Evolutionary conservation across 2,113 vertebrate genomes (phyloP).

Genomic region (Pseudopipra pipra): DNA sequence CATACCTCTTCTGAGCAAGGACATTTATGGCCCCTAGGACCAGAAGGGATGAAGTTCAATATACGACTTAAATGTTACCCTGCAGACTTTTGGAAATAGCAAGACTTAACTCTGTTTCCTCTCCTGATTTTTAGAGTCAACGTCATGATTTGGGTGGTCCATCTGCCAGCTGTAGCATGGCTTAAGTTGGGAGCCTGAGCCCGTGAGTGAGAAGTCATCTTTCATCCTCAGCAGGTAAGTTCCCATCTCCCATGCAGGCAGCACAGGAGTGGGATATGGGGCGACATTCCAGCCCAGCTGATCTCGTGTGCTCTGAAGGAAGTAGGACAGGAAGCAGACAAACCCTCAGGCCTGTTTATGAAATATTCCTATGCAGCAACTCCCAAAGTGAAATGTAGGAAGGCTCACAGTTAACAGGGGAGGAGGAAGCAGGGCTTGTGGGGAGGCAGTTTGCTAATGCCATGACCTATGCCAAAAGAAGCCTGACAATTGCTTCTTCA

Average conservation of each 20-base stretch:
- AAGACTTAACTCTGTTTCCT: background rate
- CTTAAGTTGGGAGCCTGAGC: background rate
- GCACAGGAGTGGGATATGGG: rapidly evolving
- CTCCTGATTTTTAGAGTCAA: background rate
- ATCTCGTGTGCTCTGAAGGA: background rate
- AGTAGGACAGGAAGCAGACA: constrained; percentile 47
- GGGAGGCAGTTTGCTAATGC: background rate
- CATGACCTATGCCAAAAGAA: background rate
- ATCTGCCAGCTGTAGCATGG: rapidly evolving
- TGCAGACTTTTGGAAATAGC: background rate
- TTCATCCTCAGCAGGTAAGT: background rate
- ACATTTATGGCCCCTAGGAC: background rate
- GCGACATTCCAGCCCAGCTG: background rate
- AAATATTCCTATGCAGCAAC: background rate
- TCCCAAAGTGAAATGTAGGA: background rate
- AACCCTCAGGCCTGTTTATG: constrained; percentile 29
- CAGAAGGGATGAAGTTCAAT: background rate
- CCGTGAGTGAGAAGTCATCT: background rate
- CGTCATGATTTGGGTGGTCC: rapidly evolving
- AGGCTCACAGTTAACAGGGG: background rate
- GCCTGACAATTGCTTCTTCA: background rate
- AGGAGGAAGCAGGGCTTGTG: background rate
- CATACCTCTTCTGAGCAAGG: background rate
- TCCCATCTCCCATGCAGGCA: background rate
- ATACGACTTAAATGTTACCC: background rate